These are phyloP conservation scores for Drosophila recens DNA, from an alignment of 2,888 invertebrate genomes.

Conservation along the genomic window DNA sequence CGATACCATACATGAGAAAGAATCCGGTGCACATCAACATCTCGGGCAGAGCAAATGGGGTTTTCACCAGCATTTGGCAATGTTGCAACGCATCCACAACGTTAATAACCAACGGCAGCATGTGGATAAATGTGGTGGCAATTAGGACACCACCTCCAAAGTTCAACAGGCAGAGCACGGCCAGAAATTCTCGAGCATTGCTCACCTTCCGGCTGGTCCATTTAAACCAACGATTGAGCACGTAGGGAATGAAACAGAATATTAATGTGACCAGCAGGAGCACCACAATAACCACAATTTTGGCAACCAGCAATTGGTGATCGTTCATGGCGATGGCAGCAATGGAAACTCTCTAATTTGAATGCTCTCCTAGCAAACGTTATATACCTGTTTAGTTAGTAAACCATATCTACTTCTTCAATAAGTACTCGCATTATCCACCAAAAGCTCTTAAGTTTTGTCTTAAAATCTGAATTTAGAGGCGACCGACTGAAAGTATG, in stretches of 20 bases:
- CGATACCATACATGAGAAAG: slow-evolving; percentile 91
- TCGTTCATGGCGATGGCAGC: slow-evolving; percentile 29
- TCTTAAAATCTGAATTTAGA: neutral
- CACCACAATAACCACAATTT: slow-evolving; percentile 91
- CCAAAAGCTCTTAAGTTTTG: slow-evolving; percentile 29
- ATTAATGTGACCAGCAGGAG: slow-evolving; percentile 91
- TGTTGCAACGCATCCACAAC: slow-evolving; percentile 87
- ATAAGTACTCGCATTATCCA: slow-evolving; percentile 12
- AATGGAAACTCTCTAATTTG: slow-evolving; percentile 6
- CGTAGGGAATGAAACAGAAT: slow-evolving; percentile 91
- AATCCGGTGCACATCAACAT: slow-evolving; percentile 91
- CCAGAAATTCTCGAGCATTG: slow-evolving; percentile 79
- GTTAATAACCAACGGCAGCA: slow-evolving; percentile 92
- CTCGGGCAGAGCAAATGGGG: slow-evolving; percentile 89
- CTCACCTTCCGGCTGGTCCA: slow-evolving; percentile 86
- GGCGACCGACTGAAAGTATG: neutral
- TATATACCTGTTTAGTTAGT: slow-evolving; percentile 31
- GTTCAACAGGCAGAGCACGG: slow-evolving; percentile 89
- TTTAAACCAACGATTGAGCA: slow-evolving; percentile 89
- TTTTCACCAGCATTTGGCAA: slow-evolving; percentile 85
- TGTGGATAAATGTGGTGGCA: slow-evolving; percentile 92
- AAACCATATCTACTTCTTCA: slow-evolving; percentile 1
- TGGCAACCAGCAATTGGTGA: slow-evolving; percentile 86
- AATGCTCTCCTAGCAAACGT: neutral
- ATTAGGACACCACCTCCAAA: slow-evolving; percentile 94